phyloP scores from a whole-genome alignment of 2,888 invertebrate species.

The Periphyllus acericola region DNA sequence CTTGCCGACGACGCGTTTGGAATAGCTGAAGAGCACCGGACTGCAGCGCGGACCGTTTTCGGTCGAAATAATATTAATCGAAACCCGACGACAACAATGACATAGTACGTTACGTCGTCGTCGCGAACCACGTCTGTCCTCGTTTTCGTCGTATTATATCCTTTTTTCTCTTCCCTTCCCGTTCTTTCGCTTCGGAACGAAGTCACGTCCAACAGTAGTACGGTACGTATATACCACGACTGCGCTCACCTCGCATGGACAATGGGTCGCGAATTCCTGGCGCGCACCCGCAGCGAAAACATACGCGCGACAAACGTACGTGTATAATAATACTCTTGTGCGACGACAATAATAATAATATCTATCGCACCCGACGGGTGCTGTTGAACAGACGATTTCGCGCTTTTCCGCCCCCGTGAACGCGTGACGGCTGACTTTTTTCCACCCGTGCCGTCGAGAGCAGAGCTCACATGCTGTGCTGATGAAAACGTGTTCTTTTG shows the following conservation, averaged over 20 bases:
- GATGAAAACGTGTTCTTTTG: too few relatives aligned
- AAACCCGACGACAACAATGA: background rate
- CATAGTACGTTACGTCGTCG: too few relatives aligned
- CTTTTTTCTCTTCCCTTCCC: background rate
- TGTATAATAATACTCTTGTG: background rate
- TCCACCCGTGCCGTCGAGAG: background rate
- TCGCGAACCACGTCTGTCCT: too few relatives aligned
- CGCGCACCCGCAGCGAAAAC: background rate
- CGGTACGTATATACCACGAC: too few relatives aligned
- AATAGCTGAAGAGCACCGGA: background rate
- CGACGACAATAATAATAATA: too few relatives aligned
- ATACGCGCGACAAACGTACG: background rate
- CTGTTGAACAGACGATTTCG: background rate
- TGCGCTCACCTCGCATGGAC: too few relatives aligned
- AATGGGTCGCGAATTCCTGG: background rate
- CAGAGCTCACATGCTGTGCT: too few relatives aligned
- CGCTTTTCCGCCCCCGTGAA: background rate
- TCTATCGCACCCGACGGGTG: background rate
- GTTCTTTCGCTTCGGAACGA: background rate
- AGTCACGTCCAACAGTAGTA: background rate
- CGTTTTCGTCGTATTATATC: background rate
- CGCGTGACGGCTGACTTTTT: constrained; percentile 2
- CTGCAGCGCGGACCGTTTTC: background rate
- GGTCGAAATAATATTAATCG: background rate
- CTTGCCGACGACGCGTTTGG: background rate